phyloP scores from a whole-genome alignment of 2,888 invertebrate genomes.

The Drosophila limbata region DNA sequence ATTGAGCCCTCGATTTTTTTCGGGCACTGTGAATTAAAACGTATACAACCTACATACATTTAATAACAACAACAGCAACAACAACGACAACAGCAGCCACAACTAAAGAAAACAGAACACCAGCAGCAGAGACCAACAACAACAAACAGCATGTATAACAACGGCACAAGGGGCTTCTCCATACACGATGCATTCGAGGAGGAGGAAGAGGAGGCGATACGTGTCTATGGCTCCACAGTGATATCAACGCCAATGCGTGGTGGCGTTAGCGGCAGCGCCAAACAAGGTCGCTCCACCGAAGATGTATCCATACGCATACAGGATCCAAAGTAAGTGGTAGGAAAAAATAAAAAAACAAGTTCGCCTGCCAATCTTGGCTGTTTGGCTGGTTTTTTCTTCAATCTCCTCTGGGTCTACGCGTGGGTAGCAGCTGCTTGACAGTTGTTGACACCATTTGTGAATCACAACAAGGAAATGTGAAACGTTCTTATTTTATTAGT shows the following conservation, averaged over 20 bases:
- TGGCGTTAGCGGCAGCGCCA: slow-evolving; percentile 79
- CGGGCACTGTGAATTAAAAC: slow-evolving; percentile 31
- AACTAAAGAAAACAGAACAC: slow-evolving; percentile 54
- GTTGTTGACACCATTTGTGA: slow-evolving; percentile 68
- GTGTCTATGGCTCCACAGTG: slow-evolving; percentile 92
- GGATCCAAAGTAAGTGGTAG: slow-evolving; percentile 84
- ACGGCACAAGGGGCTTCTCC: slow-evolving; percentile 87
- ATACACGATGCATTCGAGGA: slow-evolving; percentile 95
- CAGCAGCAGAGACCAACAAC: slow-evolving; percentile 28
- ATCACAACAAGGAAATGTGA: slow-evolving; percentile 35
- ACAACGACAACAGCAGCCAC: slow-evolving; percentile 43
- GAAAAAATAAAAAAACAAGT: slow-evolving; percentile 38
- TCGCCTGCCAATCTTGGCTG: slow-evolving; percentile 17
- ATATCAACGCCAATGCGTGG: slow-evolving; percentile 89
- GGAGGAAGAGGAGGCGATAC: slow-evolving; percentile 93
- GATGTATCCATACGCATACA: slow-evolving; percentile 87
- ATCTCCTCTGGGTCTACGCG: slow-evolving; percentile 28
- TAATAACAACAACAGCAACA: slow-evolving; percentile 34
- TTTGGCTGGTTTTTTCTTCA: slow-evolving; percentile 11
- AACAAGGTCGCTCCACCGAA: slow-evolving; percentile 86
- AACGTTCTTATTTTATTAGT: slow-evolving; percentile 9
- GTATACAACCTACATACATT: slow-evolving; percentile 48
- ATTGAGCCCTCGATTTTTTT: slow-evolving; percentile 42
- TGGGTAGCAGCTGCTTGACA: slow-evolving; percentile 51
- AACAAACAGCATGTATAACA: slow-evolving; percentile 71